A percentile compares a stretch with the other conserved stretches of the same genome.
Evolutionary conservation across 2,888 invertebrate species (phyloP).

Genomic region (Lasiommata megera): DNA sequence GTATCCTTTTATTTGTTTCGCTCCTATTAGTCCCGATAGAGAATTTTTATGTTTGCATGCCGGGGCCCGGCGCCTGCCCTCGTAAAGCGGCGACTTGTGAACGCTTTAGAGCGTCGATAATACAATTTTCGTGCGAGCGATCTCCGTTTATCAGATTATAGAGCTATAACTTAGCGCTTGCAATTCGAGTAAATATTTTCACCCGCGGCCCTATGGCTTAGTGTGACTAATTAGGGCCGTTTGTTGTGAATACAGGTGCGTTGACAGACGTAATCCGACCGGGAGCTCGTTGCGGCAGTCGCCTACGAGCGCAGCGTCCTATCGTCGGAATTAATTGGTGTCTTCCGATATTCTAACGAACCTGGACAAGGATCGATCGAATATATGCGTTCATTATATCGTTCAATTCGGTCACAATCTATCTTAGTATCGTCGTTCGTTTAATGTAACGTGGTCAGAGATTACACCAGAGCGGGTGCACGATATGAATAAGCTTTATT

Average conservation of each 20-base stretch:
- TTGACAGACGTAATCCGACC: constrained; percentile 59
- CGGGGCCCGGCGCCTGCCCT: constrained; percentile 68
- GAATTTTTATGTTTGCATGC: constrained; percentile 80
- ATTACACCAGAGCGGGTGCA: no score
- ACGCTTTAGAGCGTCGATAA: constrained; percentile 75
- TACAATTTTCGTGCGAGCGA: constrained; percentile 69
- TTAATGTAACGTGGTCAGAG: no score
- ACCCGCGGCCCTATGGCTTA: constrained; percentile 55
- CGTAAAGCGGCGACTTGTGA: constrained; percentile 78
- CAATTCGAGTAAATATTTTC: constrained; percentile 70
- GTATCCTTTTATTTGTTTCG: constrained; percentile 81
- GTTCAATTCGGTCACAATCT: no score
- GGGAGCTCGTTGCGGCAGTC: constrained; percentile 30
- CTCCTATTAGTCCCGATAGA: constrained; percentile 80
- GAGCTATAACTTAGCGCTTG: constrained; percentile 66
- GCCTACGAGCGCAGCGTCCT: constrained; percentile 11
- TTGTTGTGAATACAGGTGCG: constrained; percentile 67
- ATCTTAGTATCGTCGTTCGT: no score
- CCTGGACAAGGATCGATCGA: no score
- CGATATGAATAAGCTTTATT: no score
- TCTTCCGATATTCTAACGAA: background rate
- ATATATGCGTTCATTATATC: no score
- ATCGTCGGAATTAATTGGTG: constrained; percentile 8
- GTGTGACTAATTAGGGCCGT: constrained; percentile 65
- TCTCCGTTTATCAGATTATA: constrained; percentile 75